phyloP scores from a whole-genome alignment of 64 coral and sea anemone genomes.

The Dendronephthya gigantea region DNA sequence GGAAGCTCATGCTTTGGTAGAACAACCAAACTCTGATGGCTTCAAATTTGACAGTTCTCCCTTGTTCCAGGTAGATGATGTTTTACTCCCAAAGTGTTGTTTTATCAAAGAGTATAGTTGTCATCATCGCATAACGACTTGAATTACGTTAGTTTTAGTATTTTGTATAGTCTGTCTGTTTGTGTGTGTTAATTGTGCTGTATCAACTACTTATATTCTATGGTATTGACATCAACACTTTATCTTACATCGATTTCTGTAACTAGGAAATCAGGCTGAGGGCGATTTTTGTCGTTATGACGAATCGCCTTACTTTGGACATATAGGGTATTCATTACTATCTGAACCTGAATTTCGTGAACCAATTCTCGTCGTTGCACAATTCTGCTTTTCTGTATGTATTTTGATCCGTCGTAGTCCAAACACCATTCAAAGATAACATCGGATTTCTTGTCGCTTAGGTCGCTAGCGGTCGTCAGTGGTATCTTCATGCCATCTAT shows the following conservation, averaged over 20 bases:
- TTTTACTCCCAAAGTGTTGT: too few relatives aligned
- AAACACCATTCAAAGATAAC: too few relatives aligned
- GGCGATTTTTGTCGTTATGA: not conserved
- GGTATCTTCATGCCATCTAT: slow-evolving; percentile 94
- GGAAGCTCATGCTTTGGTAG: slow-evolving; percentile 32
- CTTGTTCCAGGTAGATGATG: slow-evolving; percentile 58
- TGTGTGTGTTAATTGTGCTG: too few relatives aligned
- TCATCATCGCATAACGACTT: not conserved
- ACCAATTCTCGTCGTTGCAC: too few relatives aligned
- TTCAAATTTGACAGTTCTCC: slow-evolving; percentile 71
- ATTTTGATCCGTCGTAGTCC: too few relatives aligned
- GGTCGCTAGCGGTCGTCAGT: slow-evolving; percentile 66
- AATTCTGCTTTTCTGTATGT: too few relatives aligned
- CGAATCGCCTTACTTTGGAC: not conserved
- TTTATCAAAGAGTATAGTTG: too few relatives aligned
- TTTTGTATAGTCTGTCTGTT: not conserved
- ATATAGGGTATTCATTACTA: too few relatives aligned
- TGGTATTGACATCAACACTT: not conserved
- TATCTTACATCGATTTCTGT: too few relatives aligned
- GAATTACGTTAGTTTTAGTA: not conserved
- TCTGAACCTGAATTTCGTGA: too few relatives aligned
- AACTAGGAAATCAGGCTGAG: not conserved
- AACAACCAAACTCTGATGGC: slow-evolving; percentile 59
- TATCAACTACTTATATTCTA: too few relatives aligned
- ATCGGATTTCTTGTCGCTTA: not conserved